Conservation (phyloP, 53 echinoderm and acorn worm genomes). For the Antedon mediterranea region DNA sequence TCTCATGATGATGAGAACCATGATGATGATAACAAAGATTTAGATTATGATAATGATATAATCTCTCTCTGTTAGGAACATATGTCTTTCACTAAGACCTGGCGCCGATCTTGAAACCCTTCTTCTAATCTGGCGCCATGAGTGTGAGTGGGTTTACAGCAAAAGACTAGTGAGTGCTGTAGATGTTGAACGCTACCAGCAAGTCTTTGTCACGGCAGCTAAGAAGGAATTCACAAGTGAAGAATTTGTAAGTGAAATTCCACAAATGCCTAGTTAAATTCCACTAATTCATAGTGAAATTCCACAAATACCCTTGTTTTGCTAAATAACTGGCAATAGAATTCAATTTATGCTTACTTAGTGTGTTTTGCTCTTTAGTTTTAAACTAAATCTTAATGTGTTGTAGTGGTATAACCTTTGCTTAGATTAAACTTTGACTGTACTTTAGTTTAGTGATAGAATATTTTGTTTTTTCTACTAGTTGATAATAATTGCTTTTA, state of each 20-base stretch:
- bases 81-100: conserved; percentile 62
- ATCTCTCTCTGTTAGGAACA: conserved; percentile 39
- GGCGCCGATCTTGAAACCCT: conserved; percentile 42
- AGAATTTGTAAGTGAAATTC: conserved; percentile 49
- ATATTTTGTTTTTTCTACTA: no score
- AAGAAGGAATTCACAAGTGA: conserved; percentile 86
- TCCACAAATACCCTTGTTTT: no score
- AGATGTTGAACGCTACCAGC: conserved; percentile 70
- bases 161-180: conserved; percentile 72
- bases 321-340: no score
- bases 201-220: conserved; percentile 77
- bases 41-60: conserved; percentile 5
- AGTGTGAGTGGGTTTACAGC: conserved; percentile 83
- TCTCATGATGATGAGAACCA: neutral
- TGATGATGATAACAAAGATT: conserved; percentile 3
- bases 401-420: no score
- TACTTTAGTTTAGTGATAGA: no score
- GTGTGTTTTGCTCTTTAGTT: no score
- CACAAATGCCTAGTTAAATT: no score
- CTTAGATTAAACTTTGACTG: no score
- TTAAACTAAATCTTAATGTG: no score
- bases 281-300: no score
- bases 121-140: conserved; percentile 86
- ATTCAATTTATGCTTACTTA: no score
- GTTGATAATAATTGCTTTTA: no score